Conservation (phyloP, 1,140 invertebrate genomes). For the Arion vulgaris region DNA sequence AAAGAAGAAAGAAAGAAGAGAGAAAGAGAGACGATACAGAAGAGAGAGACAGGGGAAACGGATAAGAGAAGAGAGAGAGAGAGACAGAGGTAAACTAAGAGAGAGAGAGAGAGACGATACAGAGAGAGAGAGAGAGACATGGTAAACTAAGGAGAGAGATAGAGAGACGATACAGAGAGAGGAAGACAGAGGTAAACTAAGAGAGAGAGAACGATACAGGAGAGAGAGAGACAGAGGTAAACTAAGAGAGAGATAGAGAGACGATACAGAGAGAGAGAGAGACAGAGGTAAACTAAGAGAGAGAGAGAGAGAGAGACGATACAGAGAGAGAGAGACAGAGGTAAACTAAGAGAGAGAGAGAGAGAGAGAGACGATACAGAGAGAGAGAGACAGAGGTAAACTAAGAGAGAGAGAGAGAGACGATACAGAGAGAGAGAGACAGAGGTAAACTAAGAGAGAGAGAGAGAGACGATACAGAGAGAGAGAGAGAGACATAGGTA, state of each 20-base stretch:
- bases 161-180: not conserved
- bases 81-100: no score
- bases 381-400: not conserved
- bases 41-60: no score
- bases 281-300: not conserved
- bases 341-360: not conserved
- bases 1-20: no score
- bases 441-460: not conserved
- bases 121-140: no score
- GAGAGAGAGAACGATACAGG: not conserved
- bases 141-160: not conserved
- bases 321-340: conserved; percentile 2
- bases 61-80: no score
- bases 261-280: conserved; percentile 5
- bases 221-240: not conserved
- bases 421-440: not conserved
- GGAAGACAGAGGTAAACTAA: not conserved
- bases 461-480: not conserved
- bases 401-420: not conserved
- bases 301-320: conserved; percentile 6
- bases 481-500: not conserved
- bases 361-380: not conserved
- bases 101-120: no score
- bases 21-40: no score
- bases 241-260: not conserved